A percentile compares a stretch with the other conserved stretches of the same genome.
phyloP scores from a whole-genome alignment of 2,888 invertebrate genomes.

The Hemaris fuciformis region DNA sequence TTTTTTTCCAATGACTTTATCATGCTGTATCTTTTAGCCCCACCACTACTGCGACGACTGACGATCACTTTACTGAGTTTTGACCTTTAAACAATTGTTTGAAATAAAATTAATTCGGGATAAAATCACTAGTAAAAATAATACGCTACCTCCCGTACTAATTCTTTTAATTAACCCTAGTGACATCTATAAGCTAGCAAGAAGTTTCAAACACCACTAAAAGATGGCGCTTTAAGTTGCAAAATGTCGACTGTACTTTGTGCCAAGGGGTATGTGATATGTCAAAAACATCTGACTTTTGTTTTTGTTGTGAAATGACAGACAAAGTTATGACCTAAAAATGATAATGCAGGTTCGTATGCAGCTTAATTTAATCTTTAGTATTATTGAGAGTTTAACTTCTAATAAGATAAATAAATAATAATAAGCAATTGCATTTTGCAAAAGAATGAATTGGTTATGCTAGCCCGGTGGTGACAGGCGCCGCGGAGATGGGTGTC shows the following conservation, averaged over 20 bases:
- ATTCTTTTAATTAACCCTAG: not conserved
- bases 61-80: too few species aligned
- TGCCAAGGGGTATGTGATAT: too few species aligned
- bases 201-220: not conserved
- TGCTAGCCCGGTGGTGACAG: slow-evolving; percentile 26
- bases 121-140: too few species aligned
- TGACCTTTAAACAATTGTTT: too few species aligned
- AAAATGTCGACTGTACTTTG: not conserved
- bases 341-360: not conserved
- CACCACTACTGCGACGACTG: too few species aligned
- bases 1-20: too few species aligned
- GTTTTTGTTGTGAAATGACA: not conserved
- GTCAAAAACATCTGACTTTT: not conserved
- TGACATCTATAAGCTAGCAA: not conserved
- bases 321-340: not conserved
- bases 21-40: too few species aligned
- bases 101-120: too few species aligned
- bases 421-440: not conserved
- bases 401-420: not conserved
- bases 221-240: not conserved
- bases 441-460: not conserved
- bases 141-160: too few species aligned
- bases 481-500: slow-evolving; percentile 27
- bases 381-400: not conserved
- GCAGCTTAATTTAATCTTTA: not conserved